phyloP scores from a whole-genome alignment of 2,113 vertebrate genomes.

The Larimichthys crocea region DNA sequence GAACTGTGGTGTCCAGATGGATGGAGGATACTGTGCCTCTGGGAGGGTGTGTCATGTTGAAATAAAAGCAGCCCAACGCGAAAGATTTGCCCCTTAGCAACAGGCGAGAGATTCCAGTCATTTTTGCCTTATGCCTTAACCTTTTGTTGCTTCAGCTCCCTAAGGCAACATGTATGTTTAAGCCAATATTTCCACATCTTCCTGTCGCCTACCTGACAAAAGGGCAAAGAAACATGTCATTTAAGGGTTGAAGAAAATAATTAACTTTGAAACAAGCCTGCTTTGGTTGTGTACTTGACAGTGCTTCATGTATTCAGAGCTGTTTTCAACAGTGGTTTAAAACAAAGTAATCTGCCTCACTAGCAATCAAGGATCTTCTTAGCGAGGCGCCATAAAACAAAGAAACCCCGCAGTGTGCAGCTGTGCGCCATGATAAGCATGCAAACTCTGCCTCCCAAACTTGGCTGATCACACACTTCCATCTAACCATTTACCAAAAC shows the following conservation, averaged over 20 bases:
- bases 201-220: neutral
- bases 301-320: slow-evolving; percentile 14
- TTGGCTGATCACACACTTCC: slow-evolving; percentile 61
- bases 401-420: slow-evolving; percentile 63
- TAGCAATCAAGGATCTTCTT: slow-evolving; percentile 52
- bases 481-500: slow-evolving; percentile 69
- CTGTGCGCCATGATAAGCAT: slow-evolving; percentile 66
- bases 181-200: slow-evolving; percentile 25
- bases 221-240: neutral
- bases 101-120: slow-evolving; percentile 58
- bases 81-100: slow-evolving; percentile 48
- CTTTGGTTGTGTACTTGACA: slow-evolving; percentile 10
- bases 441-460: slow-evolving; percentile 60
- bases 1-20: slow-evolving; percentile 32
- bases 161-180: slow-evolving; percentile 23
- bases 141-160: slow-evolving; percentile 41
- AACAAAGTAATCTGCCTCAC: slow-evolving; percentile 46
- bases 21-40: slow-evolving; percentile 36
- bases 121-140: slow-evolving; percentile 42
- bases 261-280: slow-evolving; percentile 9
- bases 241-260: slow-evolving; percentile 8
- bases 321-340: slow-evolving; percentile 32
- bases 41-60: slow-evolving; percentile 47
- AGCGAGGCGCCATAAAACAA: slow-evolving; percentile 59
- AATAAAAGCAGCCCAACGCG: slow-evolving; percentile 53